Evolutionary conservation across 2,113 vertebrate species (phyloP), one percentile per base, ranked within the genome.

Genomic region (Pterocles burchelli): DNA sequence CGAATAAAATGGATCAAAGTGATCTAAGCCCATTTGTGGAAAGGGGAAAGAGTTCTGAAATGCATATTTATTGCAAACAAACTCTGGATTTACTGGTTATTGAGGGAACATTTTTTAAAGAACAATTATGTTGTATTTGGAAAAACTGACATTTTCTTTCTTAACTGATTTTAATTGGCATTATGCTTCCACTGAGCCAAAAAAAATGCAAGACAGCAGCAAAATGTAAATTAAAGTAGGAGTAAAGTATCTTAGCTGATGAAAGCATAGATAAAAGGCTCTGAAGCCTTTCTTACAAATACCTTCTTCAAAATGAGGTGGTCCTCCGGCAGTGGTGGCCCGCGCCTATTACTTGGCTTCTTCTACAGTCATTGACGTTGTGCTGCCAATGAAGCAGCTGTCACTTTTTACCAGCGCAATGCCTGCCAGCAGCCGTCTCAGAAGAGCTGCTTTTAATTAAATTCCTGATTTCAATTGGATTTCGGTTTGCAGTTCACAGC

Each of bases 361-460:
- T 82, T 66, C 75, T 63, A 46, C 90, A 88, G 72, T 83, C 59
- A 7, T 46, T 87, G 95, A 88, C 65, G 68, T 71, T 65, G 70
- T 5, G 22, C 73, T 97, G 94, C 95, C 86, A 94, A 76, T 76
- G 78, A 87, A 96, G 93, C 97, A 97, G 95, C 95, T 97, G 97
- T 97, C 97, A 85, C 93, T 97, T 94, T 90, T 97, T 95, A 91
- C 90, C 94, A 96, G 85, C 2, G 0, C 54, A 65, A 67, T 65
- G 89, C 72, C 87, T 97, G 95, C 91, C 96, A 97, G 94, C 89
- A 94, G 85, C 92, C 80, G 19, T 62, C 95, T 94, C 85, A 55
- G 81, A 91, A 81, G 55, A 81, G 93, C 85, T 95, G 94, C 70
- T 93, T 96, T 95, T 97, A 96, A 97, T 97, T 97, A 96, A 82